Percentiles rank a stretch among this genome's conserved stretches.
Evolutionary conservation across 2,888 invertebrate species (phyloP).

Genomic region (Aspidiotus destructor): DNA sequence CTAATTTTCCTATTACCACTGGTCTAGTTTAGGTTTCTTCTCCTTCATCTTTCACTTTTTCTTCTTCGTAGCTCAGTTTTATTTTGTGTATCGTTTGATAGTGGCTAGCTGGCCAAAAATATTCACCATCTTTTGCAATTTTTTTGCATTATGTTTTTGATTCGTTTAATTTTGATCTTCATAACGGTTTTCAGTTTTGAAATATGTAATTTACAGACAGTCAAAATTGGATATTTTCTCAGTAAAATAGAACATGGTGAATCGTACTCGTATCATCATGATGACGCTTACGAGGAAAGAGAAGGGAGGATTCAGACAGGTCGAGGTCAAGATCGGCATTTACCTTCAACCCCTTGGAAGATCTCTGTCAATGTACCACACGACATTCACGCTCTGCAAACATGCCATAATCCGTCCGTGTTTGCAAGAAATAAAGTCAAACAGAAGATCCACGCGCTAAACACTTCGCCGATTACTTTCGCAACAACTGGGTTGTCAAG

Average conservation of each 20-base stretch:
- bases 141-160: no score
- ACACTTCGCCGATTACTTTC: constrained; percentile 15
- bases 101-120: no score
- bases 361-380: not conserved
- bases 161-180: no score
- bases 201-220: not conserved
- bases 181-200: no score
- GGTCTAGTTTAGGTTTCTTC: no score
- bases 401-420: not conserved
- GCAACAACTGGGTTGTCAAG: not conserved
- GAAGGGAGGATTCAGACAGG: not conserved
- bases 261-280: not conserved
- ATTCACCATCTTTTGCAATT: no score
- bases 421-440: constrained; percentile 12
- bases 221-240: not conserved
- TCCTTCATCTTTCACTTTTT: no score
- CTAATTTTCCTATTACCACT: no score
- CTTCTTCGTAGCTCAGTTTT: no score
- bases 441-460: constrained; percentile 1
- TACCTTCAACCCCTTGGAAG: not conserved
- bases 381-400: constrained; percentile 17
- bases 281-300: not conserved
- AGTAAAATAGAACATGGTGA: not conserved
- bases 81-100: no score
- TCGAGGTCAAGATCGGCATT: no score